Evolutionary conservation across 2,888 invertebrate species (phyloP).

Genomic region (Nasonovia ribisnigri): DNA sequence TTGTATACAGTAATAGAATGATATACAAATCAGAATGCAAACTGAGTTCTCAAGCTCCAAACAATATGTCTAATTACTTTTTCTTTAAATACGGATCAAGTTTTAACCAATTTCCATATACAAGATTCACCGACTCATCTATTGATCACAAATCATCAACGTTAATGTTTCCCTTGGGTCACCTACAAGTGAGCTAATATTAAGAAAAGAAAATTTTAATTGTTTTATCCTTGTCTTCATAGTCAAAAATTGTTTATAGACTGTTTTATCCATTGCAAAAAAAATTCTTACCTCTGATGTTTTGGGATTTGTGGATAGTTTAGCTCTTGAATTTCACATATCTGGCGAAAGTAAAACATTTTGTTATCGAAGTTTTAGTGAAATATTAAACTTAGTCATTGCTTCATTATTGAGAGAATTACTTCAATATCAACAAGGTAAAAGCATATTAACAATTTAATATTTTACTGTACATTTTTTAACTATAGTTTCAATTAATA

Average conservation of each 20-base stretch:
- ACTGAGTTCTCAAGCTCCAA: constrained; percentile 70
- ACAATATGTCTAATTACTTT: constrained; percentile 77
- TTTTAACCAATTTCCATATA: constrained; percentile 89
- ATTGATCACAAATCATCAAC: constrained; percentile 73
- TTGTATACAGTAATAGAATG: constrained; percentile 57
- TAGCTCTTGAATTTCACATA: constrained; percentile 82
- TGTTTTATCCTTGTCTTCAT: constrained; percentile 4
- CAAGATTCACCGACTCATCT: constrained; percentile 81
- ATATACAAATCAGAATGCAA: constrained; percentile 62
- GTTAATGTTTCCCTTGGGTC: constrained; percentile 81
- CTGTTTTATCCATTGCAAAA: constrained; percentile 84
- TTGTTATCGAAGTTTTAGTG: constrained; percentile 94
- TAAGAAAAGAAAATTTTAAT: neutral
- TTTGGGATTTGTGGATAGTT: constrained; percentile 84
- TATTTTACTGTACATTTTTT: neutral
- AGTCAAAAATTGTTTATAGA: constrained; percentile 72
- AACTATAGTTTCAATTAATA: constrained; percentile 14
- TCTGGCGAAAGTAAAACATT: constrained; percentile 77
- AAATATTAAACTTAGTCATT: constrained; percentile 93
- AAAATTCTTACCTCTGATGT: constrained; percentile 88
- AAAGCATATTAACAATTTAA: neutral
- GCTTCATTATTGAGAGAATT: constrained; percentile 92
- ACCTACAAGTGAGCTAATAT: constrained; percentile 73
- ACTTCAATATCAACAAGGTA: constrained; percentile 85
- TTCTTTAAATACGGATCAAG: constrained; percentile 93